Base-by-base conservation (phyloP, 2,797 vertebrate species). In the Cryptoprocta ferox region DNA sequence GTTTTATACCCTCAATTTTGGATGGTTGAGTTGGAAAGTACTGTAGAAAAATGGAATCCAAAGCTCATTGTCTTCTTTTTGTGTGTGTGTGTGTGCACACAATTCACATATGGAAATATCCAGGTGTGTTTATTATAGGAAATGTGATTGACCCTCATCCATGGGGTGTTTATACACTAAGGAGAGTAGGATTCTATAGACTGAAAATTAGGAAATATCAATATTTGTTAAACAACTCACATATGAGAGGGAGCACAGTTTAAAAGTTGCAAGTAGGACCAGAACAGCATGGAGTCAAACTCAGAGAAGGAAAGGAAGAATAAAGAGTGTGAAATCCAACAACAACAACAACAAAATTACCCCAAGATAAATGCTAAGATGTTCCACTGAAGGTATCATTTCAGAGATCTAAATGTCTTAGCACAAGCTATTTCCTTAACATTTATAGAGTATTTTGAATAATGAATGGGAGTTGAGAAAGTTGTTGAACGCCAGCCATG, bases 391-490 rank as follows among this genome's bases (percentile, higher is more conserved):
- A 32, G 39, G n/a, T 53, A 76, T 70, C 14, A 56, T 91, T 80
- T 93, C 81, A 59, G 24, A 85, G 13, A 81, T 79, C 32, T 73
- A 89, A 87, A 26, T 90, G 45, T 84, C 18, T 89, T 39, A 65
- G 75, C 24, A 89, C 70, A 66, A 88, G 19, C 1, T 76, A 76
- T 92, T 94, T 88, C 68, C 81, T 83, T 89, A 89, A 92, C 30
- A 70, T 82, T 93, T 93, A 70, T 18, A 79, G 14, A 79, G 4
- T 70, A 39, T 4, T 66, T 89, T 94, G 48, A 73, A 71, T 71
- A 96, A 85, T 93, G 26, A 95, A 89, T 79, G 24, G 30, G 11
- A 42, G 1, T 82, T 15, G 68, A 71, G 24, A 78, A 82, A 81
- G 8, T 71, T 91, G 39, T 18, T 82, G n/a, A 90, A 73, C 65